Evolutionary conservation across 30 jellyfish, hydroid and myxozoan genomes (phyloP), one percentile per base, ranked within the genome.

Genomic region (Turritopsis rubra): DNA sequence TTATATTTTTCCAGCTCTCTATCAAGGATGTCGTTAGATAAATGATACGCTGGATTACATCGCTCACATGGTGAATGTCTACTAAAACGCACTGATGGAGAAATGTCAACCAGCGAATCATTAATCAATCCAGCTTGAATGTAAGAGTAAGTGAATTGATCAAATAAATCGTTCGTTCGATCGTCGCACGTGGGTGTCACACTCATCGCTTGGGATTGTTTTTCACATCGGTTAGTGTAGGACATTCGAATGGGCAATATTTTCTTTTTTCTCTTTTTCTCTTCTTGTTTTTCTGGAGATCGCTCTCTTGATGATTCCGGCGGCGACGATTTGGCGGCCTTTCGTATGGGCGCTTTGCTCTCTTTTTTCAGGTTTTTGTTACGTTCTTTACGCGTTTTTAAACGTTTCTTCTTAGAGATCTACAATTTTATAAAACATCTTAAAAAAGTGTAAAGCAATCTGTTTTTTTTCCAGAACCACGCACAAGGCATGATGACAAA

Each of bases 401-500:
- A 30, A 29, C 82, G 82, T 29, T 74, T 74, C 72, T 74, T 74
- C 82, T 74, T 74, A 8, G 82, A 24, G 13, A 74, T 4, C 82
- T 74, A 4, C 77, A 1, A n/a, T n/a, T n/a, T n/a, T n/a, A n/a
- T n/a, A n/a, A n/a, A n/a, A n/a, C n/a, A n/a, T n/a, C n/a, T n/a
- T n/a, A n/a, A n/a, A n/a, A n/a, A n/a, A n/a, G n/a, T n/a, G n/a
- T n/a, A n/a, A n/a, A n/a, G n/a, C n/a, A n/a, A n/a, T n/a, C n/a
- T n/a, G n/a, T n/a, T n/a, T n/a, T n/a, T n/a, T n/a, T n/a, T n/a
- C n/a, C n/a, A n/a, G n/a, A n/a, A n/a, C n/a, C n/a, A n/a, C n/a
- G n/a, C n/a, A n/a, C n/a, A n/a, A n/a, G n/a, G n/a, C n/a, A n/a
- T n/a, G n/a, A n/a, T n/a, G n/a, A n/a, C n/a, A n/a, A n/a, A n/a